These are phyloP conservation scores for Zoroaster sp. DNA, from an alignment of 53 echinoderm and acorn worm species.

Conservation along the genomic window DNA sequence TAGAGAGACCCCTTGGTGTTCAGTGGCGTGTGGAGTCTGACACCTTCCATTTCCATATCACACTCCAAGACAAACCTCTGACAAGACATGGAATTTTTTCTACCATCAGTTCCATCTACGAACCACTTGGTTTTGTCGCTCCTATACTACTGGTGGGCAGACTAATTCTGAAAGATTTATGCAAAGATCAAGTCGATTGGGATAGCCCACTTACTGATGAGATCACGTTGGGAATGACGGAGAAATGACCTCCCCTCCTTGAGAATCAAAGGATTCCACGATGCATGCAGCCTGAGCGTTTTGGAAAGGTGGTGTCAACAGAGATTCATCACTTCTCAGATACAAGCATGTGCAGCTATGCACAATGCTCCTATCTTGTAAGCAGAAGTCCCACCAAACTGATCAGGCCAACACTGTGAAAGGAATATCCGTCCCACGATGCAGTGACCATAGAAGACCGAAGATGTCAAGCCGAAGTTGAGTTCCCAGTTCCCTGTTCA, in stretches of 20 bases:
- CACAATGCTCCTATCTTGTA: slow-evolving; percentile 70
- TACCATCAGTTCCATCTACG: slow-evolving; percentile 9
- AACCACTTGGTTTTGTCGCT: not conserved
- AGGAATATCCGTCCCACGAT: too few species aligned
- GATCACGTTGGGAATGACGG: slow-evolving; percentile 59
- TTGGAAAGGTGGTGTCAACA: slow-evolving; percentile 3
- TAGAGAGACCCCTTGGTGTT: slow-evolving; percentile 41
- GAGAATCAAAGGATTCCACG: slow-evolving; percentile 6
- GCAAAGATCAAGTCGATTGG: not conserved
- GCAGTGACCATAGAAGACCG: too few species aligned
- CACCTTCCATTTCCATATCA: slow-evolving; percentile 28
- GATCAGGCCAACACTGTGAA: too few species aligned
- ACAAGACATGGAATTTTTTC: slow-evolving; percentile 24
- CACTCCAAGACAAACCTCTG: slow-evolving; percentile 4
- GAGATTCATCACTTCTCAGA: slow-evolving; percentile 62
- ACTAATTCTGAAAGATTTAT: not conserved
- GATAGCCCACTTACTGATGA: slow-evolving; percentile 55
- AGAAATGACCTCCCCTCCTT: slow-evolving; percentile 30
- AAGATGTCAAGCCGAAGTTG: too few species aligned
- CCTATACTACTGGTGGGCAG: not conserved
- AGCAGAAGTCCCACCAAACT: too few species aligned
- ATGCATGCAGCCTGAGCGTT: slow-evolving; percentile 28
- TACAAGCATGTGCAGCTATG: slow-evolving; percentile 62
- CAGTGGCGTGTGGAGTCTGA: slow-evolving; percentile 50
- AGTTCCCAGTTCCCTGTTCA: too few species aligned